A percentile compares a stretch with the other conserved stretches of the same genome.
These are phyloP conservation scores for Leucophenga maculata DNA, from an alignment of 2,888 invertebrate species.

Conservation along the genomic window DNA sequence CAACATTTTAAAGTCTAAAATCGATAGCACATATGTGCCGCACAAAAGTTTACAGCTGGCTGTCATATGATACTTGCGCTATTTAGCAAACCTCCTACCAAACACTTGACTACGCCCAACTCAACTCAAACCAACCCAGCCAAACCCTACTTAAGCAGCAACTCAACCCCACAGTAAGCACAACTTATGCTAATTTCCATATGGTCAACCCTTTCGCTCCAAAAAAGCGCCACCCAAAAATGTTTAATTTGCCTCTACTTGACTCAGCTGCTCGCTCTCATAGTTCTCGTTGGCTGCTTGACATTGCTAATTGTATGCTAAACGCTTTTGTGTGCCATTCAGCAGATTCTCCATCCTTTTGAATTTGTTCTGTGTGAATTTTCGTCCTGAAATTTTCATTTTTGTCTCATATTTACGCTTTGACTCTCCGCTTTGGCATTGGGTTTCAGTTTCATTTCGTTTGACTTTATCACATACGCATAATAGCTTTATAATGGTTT, in stretches of 20 bases:
- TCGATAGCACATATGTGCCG: conserved; percentile 10
- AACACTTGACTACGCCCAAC: background rate
- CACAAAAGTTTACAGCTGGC: background rate
- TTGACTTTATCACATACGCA: conserved; percentile 33
- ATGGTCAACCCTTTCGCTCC: conserved; percentile 60
- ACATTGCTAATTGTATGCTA: conserved; percentile 66
- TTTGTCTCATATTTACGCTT: conserved; percentile 21
- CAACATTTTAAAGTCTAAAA: background rate
- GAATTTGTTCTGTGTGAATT: background rate
- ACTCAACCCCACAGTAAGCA: conserved; percentile 36
- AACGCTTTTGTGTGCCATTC: conserved; percentile 50
- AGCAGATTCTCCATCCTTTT: background rate
- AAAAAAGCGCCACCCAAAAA: conserved; percentile 42
- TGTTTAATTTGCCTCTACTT: conserved; percentile 57
- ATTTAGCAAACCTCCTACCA: conserved; percentile 13
- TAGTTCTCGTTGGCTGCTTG: background rate
- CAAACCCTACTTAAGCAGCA: conserved; percentile 33
- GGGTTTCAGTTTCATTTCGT: conserved; percentile 3
- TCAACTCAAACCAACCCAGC: background rate
- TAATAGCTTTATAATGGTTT: conserved; percentile 61
- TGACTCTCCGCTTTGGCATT: background rate
- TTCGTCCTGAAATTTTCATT: background rate
- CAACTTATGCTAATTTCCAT: conserved; percentile 68
- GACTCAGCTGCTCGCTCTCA: background rate
- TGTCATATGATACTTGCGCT: conserved; percentile 12